Evolutionary conservation across 2,888 invertebrate genomes (phyloP).

Genomic region (Sesia bembeciformis): DNA sequence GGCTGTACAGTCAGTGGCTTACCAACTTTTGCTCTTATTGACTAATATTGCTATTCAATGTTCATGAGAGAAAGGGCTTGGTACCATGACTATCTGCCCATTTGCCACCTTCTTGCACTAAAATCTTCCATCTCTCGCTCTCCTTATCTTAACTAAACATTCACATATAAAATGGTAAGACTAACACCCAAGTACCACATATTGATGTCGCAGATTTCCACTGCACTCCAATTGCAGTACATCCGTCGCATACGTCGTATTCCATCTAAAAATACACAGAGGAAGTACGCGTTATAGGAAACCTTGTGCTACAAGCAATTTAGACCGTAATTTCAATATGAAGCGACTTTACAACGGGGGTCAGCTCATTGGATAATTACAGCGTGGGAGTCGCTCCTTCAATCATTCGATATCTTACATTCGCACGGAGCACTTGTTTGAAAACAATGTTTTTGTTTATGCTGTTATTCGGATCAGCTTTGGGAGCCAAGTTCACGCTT

Average conservation of each 20-base stretch:
- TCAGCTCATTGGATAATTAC: constrained; percentile 59
- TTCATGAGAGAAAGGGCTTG: no score
- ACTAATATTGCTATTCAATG: no score
- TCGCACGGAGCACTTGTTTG: constrained; percentile 23
- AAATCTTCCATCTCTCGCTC: no score
- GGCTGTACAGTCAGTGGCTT: no score
- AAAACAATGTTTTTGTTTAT: constrained; percentile 30
- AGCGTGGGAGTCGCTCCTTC: constrained; percentile 32
- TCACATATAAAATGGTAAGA: no score
- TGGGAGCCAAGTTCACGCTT: constrained; percentile 43
- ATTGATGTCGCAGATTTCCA: no score
- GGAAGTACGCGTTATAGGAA: constrained; percentile 4
- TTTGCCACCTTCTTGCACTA: no score
- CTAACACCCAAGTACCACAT: no score
- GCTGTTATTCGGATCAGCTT: constrained; percentile 16
- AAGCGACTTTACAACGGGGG: constrained; percentile 34
- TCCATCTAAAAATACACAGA: neutral
- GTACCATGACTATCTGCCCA: no score
- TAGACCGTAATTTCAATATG: constrained; percentile 25
- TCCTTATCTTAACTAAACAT: no score
- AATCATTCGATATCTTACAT: constrained; percentile 30
- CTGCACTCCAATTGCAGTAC: no score
- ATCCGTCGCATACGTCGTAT: neutral
- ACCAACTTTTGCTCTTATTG: no score
- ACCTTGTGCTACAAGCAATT: constrained; percentile 19